Evolutionary conservation across 1,140 invertebrate species (phyloP).

Genomic region (Aporrectodea caliginosa): DNA sequence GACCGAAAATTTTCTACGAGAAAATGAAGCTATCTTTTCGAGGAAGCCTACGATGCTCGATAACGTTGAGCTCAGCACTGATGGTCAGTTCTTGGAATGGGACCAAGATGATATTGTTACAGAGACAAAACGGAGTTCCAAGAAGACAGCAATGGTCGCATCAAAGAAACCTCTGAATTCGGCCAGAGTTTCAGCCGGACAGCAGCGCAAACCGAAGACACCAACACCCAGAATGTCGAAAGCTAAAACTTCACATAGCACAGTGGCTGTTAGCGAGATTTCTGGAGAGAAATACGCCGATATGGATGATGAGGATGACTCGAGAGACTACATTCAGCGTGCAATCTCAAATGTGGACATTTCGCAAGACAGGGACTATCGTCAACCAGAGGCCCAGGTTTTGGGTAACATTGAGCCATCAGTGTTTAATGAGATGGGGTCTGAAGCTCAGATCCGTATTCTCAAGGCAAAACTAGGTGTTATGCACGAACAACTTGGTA

Average conservation of each 20-base stretch:
- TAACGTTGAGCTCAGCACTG: constrained; percentile 43
- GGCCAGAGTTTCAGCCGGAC: neutral
- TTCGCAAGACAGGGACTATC: constrained; percentile 34
- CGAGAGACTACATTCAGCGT: constrained; percentile 37
- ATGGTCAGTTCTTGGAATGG: neutral
- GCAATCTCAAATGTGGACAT: constrained; percentile 44
- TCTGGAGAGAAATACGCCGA: constrained; percentile 44
- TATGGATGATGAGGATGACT: constrained; percentile 35
- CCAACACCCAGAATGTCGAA: constrained; percentile 3
- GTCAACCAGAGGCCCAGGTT: constrained; percentile 29
- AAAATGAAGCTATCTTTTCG: constrained; percentile 32
- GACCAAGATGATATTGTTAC: too few species aligned
- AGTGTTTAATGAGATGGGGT: constrained; percentile 48
- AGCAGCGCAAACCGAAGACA: neutral
- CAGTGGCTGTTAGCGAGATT: constrained; percentile 23
- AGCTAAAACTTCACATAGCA: too few species aligned
- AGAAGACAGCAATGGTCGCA: neutral
- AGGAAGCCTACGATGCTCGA: constrained; percentile 44
- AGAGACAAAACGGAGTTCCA: neutral
- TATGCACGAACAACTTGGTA: constrained; percentile 53
- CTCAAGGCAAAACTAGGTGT: constrained; percentile 53
- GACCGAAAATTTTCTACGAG: constrained; percentile 41
- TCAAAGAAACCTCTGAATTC: neutral
- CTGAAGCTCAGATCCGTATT: constrained; percentile 54
- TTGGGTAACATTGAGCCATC: constrained; percentile 47